Evolutionary conservation across 2,113 vertebrate genomes (phyloP).

Genomic region (Benitochromis conjunctus): DNA sequence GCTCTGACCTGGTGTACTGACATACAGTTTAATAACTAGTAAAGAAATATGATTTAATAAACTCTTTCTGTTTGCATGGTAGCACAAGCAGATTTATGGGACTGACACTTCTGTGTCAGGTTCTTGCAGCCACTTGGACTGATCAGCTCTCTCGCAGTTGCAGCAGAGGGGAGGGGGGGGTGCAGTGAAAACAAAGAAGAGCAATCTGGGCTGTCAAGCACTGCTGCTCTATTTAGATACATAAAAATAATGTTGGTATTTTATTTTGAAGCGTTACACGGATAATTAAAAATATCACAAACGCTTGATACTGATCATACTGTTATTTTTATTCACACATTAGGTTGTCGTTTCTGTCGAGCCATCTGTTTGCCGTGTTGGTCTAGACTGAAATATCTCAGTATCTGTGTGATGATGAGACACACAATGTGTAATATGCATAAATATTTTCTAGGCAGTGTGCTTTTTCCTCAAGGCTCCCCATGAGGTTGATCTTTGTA

Average conservation of each 20-base stretch:
- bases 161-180: not conserved
- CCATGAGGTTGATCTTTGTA: not conserved
- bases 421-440: not conserved
- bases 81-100: not conserved
- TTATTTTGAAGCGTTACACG: not conserved
- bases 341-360: accelerated
- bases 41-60: not conserved
- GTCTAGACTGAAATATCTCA: not conserved
- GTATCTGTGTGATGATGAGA: not conserved
- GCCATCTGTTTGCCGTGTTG: not conserved
- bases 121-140: not conserved
- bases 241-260: not conserved
- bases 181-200: not conserved
- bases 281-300: not conserved
- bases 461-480: not conserved
- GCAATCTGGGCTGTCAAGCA: not conserved
- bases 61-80: not conserved
- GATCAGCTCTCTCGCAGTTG: not conserved
- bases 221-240: not conserved
- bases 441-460: not conserved
- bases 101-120: not conserved
- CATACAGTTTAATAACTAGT: not conserved
- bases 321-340: not conserved
- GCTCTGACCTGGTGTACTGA: not conserved
- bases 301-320: not conserved